Base-by-base conservation (phyloP, 2,113 vertebrate genomes). In the Trochalopteron elliotii region DNA sequence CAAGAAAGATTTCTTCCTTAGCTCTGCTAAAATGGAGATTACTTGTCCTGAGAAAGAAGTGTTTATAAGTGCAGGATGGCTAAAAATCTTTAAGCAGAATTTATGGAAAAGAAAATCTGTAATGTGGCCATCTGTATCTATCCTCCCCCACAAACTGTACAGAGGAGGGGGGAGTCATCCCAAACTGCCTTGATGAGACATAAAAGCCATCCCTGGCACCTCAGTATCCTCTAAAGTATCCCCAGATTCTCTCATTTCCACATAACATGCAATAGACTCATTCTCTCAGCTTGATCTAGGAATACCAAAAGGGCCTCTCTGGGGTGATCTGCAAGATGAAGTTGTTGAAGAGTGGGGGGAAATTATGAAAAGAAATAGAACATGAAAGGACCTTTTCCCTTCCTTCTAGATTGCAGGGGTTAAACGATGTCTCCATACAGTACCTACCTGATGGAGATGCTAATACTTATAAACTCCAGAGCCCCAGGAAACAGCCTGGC, bases 391-490 rank as follows among this genome's bases (percentile, higher is more conserved):
- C 4, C 3, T 47, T 64, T 61, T 50, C 50, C 7, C 10, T 79
- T 69, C 22, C 70, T 79, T 76, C 50, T 59, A 47, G 30, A 12
- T 8, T 77, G 33, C 40, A 86, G 53, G 77, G 25, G 19, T 74
- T 93, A 65, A 91, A 71, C 2, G 18, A 20, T 0, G 22, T 93
- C 78, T 91, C 82, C 70, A 55, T 76, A 55, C 63, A 90, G 76
- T 71, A 92, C 57, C 63, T 68, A 91, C 79, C 72, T 75, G 83
- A 83, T 30, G 49, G 72, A 95, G 72, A 89, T 63, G 76, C n/a
- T 86, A 90, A 59, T 15, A 44, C 75, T 86, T 86, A 81, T 67
- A 78, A 86, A 86, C 24, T 68, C 30, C 37, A 61, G 44, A 78
- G 69, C 83, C 80, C 74, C 35, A 86, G 68, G 53, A 68, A 93